Evolutionary conservation across 2,888 invertebrate genomes (phyloP).

Genomic region (Eupithecia abbreviata): DNA sequence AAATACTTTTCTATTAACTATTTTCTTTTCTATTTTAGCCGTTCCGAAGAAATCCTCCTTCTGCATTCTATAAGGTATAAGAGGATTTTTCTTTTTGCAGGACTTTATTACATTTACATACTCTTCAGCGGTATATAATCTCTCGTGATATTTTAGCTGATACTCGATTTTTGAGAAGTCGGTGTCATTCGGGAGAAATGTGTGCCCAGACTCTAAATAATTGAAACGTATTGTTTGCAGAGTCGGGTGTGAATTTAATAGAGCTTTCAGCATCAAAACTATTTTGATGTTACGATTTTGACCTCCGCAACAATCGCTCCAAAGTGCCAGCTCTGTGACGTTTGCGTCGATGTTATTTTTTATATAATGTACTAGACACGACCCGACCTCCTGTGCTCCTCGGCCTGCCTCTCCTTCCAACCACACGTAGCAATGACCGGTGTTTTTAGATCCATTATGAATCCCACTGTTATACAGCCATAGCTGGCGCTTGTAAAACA

Average conservation of each 20-base stretch:
- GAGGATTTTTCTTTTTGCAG: slow-evolving; percentile 33
- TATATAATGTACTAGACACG: neutral
- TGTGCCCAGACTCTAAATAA: slow-evolving; percentile 24
- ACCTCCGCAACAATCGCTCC: slow-evolving; percentile 16
- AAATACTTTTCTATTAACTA: slow-evolving; percentile 35
- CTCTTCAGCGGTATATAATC: slow-evolving; percentile 36
- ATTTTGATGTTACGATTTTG: slow-evolving; percentile 47
- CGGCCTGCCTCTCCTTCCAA: neutral
- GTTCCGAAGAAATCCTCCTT: neutral
- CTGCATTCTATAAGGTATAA: neutral
- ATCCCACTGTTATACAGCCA: neutral
- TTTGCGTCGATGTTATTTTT: no score
- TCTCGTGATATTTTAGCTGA: slow-evolving; percentile 35
- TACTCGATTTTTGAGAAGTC: slow-evolving; percentile 42
- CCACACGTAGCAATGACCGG: neutral
- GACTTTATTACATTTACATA: slow-evolving; percentile 35
- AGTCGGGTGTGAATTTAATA: slow-evolving; percentile 25
- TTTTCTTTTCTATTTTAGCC: slow-evolving; percentile 27
- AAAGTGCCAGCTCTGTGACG: slow-evolving; percentile 19
- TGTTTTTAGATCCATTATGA: neutral
- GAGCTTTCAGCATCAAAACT: slow-evolving; percentile 35
- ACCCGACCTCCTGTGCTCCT: neutral
- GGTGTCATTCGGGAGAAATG: slow-evolving; percentile 39
- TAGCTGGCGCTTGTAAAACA: neutral
- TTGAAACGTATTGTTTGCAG: slow-evolving; percentile 16